Conservation (phyloP, 2,797 vertebrate species). For the Psittacula echo region DNA sequence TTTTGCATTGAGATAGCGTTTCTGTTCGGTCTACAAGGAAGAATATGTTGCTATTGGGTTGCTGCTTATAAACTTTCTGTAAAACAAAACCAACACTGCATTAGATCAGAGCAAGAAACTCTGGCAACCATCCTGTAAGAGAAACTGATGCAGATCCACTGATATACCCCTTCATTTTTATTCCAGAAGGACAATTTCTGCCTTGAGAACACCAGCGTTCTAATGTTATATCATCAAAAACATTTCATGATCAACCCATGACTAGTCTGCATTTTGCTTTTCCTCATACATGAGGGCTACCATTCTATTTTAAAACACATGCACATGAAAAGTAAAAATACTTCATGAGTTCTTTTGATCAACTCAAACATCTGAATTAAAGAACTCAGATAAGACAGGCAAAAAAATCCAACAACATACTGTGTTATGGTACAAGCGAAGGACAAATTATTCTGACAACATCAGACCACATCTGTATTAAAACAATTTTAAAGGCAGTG, state of each 20-base stretch:
- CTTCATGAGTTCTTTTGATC: background rate
- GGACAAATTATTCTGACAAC: background rate
- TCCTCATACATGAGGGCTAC: background rate
- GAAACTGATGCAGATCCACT: background rate
- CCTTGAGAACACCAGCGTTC: background rate
- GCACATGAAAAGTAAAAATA: background rate
- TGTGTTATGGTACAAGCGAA: background rate
- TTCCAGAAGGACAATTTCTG: background rate
- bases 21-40: constrained; percentile 88
- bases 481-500: background rate
- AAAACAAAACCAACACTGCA: constrained; percentile 61
- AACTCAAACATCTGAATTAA: background rate
- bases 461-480: background rate
- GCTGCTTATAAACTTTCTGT: constrained; percentile 93
- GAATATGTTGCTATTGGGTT: constrained; percentile 94
- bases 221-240: background rate
- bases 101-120: background rate
- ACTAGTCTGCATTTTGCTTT: background rate
- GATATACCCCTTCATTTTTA: background rate
- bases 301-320: background rate
- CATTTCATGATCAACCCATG: background rate
- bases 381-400: background rate
- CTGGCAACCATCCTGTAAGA: background rate
- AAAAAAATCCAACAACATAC: accelerated
- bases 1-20: constrained; percentile 86